These are phyloP conservation scores for Neotoxoptera formosana DNA, from an alignment of 1,140 invertebrate genomes.

Conservation along the genomic window DNA sequence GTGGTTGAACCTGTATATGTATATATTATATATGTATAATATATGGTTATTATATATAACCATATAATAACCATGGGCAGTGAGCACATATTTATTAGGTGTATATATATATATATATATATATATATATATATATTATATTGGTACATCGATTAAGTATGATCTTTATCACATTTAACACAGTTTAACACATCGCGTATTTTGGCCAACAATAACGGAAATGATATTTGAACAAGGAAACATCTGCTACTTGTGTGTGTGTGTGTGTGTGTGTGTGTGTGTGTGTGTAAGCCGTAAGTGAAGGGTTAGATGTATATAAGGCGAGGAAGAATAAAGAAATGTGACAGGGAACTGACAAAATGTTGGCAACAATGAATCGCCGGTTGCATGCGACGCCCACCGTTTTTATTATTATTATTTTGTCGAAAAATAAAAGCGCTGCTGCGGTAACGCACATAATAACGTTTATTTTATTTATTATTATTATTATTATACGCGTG, in stretches of 20 bases:
- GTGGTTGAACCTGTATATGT: neutral
- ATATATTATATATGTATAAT: neutral
- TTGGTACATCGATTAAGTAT: slow-evolving; percentile 5
- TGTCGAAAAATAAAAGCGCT: slow-evolving; percentile 51
- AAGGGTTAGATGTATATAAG: slow-evolving; percentile 42
- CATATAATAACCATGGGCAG: too few species aligned
- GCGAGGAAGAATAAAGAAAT: slow-evolving; percentile 45
- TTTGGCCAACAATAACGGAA: slow-evolving; percentile 54
- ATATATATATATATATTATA: too few species aligned
- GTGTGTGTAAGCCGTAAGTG: slow-evolving; percentile 13
- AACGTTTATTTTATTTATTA: slow-evolving; percentile 57
- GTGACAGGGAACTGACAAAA: slow-evolving; percentile 57
- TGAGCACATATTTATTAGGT: neutral
- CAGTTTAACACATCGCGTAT: neutral
- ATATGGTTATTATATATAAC: neutral
- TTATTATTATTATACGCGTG: slow-evolving; percentile 37
- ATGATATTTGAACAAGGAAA: slow-evolving; percentile 41
- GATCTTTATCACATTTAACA: slow-evolving; percentile 32
- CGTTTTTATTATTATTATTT: slow-evolving; percentile 48
- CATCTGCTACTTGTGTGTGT: slow-evolving; percentile 34
- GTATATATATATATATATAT: neutral
- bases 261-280: neutral
- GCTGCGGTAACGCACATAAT: neutral
- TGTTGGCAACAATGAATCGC: slow-evolving; percentile 57
- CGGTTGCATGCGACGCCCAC: slow-evolving; percentile 54